Evolutionary conservation across 2,113 vertebrate species (phyloP).

Genomic region (Sprattus sprattus): DNA sequence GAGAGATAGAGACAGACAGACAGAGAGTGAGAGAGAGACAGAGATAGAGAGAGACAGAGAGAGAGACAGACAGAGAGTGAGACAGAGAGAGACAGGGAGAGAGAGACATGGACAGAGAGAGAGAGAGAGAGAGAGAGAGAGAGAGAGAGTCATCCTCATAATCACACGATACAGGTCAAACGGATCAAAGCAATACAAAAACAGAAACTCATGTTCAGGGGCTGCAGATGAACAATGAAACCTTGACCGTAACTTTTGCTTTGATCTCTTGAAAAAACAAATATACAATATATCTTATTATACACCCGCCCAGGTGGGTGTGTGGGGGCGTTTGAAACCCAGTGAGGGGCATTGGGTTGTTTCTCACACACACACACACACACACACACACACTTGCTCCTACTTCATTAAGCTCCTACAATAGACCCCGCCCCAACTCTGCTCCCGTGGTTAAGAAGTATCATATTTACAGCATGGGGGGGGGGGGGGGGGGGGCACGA

Average conservation of each 20-base stretch:
- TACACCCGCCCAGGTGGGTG: too few relatives aligned
- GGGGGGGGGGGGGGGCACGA: too few relatives aligned
- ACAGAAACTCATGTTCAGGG: slow-evolving; percentile 67
- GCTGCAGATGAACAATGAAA: slow-evolving; percentile 48
- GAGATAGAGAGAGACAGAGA: too few relatives aligned
- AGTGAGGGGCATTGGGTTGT: neutral
- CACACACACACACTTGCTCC: neutral
- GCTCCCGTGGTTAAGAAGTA: neutral
- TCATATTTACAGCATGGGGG: neutral
- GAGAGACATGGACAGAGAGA: too few relatives aligned
- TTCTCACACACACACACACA: neutral
- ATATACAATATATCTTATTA: too few relatives aligned
- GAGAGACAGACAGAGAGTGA: too few relatives aligned
- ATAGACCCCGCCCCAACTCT: neutral
- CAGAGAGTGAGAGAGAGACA: too few relatives aligned
- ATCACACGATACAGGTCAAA: slow-evolving; percentile 76
- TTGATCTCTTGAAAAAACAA: too few relatives aligned
- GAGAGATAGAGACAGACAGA: too few relatives aligned
- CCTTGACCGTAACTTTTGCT: slow-evolving; percentile 52
- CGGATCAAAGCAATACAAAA: slow-evolving; percentile 76
- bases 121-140: too few relatives aligned
- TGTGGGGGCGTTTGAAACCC: too few relatives aligned
- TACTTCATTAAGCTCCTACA: slow-evolving; percentile 9
- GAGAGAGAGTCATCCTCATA: slow-evolving; percentile 60
- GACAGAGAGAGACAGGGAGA: too few relatives aligned